Conservation (phyloP, 2,888 invertebrate species). For the Cephonodes hylas region DNA sequence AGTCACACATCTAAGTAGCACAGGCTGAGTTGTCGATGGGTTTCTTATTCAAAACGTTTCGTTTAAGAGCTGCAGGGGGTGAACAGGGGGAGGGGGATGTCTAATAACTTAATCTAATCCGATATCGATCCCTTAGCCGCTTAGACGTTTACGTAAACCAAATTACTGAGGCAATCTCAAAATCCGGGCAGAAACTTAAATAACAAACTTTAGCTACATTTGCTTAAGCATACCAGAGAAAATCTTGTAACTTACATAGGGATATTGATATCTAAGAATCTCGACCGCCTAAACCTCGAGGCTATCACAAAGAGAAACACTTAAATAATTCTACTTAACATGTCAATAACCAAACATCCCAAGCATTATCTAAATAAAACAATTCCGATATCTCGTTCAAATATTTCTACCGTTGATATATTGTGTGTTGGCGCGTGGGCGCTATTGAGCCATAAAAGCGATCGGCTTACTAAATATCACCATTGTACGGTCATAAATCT, state of each 20-base stretch:
- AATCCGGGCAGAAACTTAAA: background rate
- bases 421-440: background rate
- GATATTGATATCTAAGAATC: background rate
- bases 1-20: background rate
- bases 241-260: background rate
- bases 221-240: too few relatives aligned
- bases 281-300: too few relatives aligned
- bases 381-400: background rate
- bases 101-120: slow-evolving; percentile 24
- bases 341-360: background rate
- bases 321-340: background rate
- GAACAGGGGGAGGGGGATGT: background rate
- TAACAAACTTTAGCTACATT: too few relatives aligned
- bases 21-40: slow-evolving; percentile 15
- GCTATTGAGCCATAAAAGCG: background rate
- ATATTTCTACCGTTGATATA: background rate
- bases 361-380: background rate
- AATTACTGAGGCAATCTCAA: background rate
- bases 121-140: slow-evolving; percentile 15
- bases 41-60: slow-evolving; percentile 25
- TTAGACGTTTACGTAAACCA: background rate
- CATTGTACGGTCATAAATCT: background rate
- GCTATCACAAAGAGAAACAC: too few relatives aligned
- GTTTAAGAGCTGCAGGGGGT: background rate
- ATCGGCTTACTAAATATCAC: background rate